Evolutionary conservation across 2,797 vertebrate genomes (phyloP), one percentile per base, ranked within the genome.

Genomic region (Channallabes apus): DNA sequence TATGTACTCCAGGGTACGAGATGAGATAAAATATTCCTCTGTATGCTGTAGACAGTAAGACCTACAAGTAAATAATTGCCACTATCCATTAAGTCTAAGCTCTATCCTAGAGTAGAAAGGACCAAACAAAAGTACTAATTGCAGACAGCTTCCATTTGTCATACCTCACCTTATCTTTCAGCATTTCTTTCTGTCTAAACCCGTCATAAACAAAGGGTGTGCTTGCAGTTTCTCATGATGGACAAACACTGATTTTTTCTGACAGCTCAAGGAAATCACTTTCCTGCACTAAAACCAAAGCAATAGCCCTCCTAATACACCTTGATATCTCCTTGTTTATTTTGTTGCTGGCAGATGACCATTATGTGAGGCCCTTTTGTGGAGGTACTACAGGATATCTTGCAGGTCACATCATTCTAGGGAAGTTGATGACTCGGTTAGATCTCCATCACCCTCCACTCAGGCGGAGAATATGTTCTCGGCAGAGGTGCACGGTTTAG

Each of bases 341-440:
- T 96, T 95, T 91, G 95, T 92, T 9, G 94, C 91, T 94, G 90
- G 91, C 92, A 89, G 94, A 93, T 94, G 94, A 95, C 95, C 95
- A 95, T 96, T 96, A 95, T 95, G 95, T 90, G 94, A 93, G 92
- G 89, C 83, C 79, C 84, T 91, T 91, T 92, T 85, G 92, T 91
- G 93, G 92, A 95, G 94, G 91, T 93, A 94, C 93, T 92, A 93
- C 92, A 94, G 91, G 94, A 94, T 95, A 94, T 91, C 94, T 93
- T 93, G 91, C 93, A 93, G 96, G 96, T 96, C 96, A 95, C 94
- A 95, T 95, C 95, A 96, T 95, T 95, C 94, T 93, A 89, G 93
- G 93, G 93, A 96, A 96, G 96, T 96, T 96, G 96, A 96, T 91
- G 91, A 94, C 94, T 96, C 94, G 95, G 95, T 96, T 96, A 95